Conservation (phyloP, 1,140 invertebrate genomes). For the Drosophila trapezifrons region DNA sequence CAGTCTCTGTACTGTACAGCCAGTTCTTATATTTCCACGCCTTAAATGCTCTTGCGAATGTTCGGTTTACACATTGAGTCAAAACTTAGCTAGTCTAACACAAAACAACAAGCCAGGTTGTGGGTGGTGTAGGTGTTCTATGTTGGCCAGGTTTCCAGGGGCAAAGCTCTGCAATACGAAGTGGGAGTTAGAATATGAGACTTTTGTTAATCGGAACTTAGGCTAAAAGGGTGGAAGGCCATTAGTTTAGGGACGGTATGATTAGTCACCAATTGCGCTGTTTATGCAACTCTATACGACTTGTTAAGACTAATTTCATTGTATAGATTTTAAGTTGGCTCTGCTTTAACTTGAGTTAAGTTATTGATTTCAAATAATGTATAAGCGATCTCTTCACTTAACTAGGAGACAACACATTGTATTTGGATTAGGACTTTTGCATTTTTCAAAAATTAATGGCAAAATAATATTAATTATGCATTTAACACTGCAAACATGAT, state of each 20-base stretch:
- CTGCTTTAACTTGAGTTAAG: too few relatives aligned
- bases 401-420: too few relatives aligned
- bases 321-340: too few relatives aligned
- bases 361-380: background rate
- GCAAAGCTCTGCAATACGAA: constrained; percentile 46
- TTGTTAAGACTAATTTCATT: too few relatives aligned
- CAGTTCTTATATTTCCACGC: constrained; percentile 74
- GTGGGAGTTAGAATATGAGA: background rate
- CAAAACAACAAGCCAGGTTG: constrained; percentile 51
- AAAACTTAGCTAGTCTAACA: constrained; percentile 62
- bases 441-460: background rate
- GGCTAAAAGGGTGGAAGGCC: background rate
- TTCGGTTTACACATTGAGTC: constrained; percentile 58
- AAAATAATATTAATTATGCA: too few relatives aligned
- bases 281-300: too few relatives aligned
- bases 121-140: constrained; percentile 27
- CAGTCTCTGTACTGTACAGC: constrained; percentile 56
- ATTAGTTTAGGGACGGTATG: too few relatives aligned
- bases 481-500: background rate
- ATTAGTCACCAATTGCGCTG: too few relatives aligned
- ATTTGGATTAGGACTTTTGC: too few relatives aligned
- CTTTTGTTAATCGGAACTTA: background rate
- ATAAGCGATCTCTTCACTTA: too few relatives aligned
- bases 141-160: constrained; percentile 28
- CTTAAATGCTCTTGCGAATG: constrained; percentile 78